Conservation (phyloP, 2,113 vertebrate species). For the Meles meles region DNA sequence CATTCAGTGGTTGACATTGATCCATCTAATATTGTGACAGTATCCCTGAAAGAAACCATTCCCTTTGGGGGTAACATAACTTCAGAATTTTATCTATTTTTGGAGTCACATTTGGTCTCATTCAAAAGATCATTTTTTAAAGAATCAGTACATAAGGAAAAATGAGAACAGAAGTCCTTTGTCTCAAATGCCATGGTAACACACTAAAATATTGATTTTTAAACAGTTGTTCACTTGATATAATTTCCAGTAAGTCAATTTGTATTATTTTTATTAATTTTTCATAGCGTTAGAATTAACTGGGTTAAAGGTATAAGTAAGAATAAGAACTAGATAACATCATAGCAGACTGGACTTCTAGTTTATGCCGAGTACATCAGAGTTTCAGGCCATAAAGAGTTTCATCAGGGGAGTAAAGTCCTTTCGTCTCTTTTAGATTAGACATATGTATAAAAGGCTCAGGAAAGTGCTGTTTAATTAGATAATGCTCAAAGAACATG, state of each 20-base stretch:
- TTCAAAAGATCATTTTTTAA: constrained; percentile 5
- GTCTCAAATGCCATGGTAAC: not conserved
- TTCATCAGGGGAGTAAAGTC: constrained; percentile 45
- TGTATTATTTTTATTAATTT: not conserved
- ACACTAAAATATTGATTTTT: not conserved
- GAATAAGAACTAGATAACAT: not conserved
- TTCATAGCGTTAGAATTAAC: not conserved
- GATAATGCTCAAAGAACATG: constrained; percentile 27
- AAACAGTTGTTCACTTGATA: not conserved
- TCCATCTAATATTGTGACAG: constrained; percentile 56
- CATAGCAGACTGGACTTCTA: not conserved
- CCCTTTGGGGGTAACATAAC: not conserved
- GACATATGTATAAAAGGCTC: not conserved
- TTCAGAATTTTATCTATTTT: constrained; percentile 17
- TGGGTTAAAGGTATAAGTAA: not conserved
- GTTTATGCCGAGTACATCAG: constrained; percentile 3
- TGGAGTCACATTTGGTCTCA: not conserved
- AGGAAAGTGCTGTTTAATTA: not conserved
- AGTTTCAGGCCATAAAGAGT: constrained; percentile 53
- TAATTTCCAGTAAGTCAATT: not conserved
- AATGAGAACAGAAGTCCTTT: not conserved
- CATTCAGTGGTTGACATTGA: not conserved
- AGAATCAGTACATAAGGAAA: not conserved
- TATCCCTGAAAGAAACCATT: not conserved
- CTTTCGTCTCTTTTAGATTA: constrained; percentile 58